Evolutionary conservation across 2,888 invertebrate genomes (phyloP).

Genomic region (Dasysyrphus albostriatus): DNA sequence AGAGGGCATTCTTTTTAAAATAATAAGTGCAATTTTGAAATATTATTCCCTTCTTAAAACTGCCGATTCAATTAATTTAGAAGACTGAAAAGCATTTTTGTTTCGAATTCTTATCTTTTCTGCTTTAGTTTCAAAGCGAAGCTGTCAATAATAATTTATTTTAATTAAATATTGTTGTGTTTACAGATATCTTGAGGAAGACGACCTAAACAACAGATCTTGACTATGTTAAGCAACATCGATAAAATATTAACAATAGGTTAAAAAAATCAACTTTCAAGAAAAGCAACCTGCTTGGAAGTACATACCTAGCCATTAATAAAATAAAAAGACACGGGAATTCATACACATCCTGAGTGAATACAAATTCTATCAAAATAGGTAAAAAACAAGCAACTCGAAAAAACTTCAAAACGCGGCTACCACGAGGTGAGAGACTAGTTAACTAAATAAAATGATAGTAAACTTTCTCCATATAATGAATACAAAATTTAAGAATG

Average conservation of each 20-base stretch:
- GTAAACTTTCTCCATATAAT: not conserved
- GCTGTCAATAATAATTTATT: no score
- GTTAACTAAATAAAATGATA: not conserved
- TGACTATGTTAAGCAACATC: not conserved
- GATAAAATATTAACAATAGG: not conserved
- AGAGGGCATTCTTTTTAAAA: no score
- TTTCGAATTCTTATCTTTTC: no score
- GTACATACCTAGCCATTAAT: not conserved
- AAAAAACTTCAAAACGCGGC: conserved; percentile 60
- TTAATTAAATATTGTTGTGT: no score
- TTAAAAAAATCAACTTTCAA: not conserved
- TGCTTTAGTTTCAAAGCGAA: no score
- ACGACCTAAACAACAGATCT: not conserved
- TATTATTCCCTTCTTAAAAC: no score
- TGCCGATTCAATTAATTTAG: no score
- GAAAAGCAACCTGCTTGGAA: not conserved
- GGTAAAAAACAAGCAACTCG: conserved; percentile 72
- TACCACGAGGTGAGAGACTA: conserved; percentile 57
- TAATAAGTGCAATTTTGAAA: no score
- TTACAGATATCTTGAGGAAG: not conserved
- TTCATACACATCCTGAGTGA: conserved; percentile 49
- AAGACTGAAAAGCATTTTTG: no score
- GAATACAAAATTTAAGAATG: not conserved
- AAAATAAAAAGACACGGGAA: not conserved
- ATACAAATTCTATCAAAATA: conserved; percentile 60